These are phyloP conservation scores for Lapara coniferarum DNA, from an alignment of 2,888 invertebrate species.

Conservation along the genomic window DNA sequence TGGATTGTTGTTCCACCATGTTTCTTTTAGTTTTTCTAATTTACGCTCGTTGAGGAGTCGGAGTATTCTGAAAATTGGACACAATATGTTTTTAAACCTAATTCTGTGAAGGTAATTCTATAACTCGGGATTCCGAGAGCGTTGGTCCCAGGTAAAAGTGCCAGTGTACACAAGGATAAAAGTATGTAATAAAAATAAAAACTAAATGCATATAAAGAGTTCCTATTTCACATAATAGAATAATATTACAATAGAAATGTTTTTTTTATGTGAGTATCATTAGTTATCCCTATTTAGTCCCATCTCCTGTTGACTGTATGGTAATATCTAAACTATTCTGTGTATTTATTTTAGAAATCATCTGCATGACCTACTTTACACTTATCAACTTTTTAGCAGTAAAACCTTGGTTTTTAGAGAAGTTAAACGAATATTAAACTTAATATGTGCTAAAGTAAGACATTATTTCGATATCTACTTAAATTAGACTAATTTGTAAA, in stretches of 20 bases:
- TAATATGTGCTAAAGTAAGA: neutral
- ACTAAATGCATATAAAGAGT: too few species aligned
- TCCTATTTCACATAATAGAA: too few species aligned
- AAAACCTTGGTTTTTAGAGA: neutral
- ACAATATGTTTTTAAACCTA: neutral
- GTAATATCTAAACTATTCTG: too few species aligned
- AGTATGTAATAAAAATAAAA: too few species aligned
- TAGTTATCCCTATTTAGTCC: too few species aligned
- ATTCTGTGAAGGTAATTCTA: neutral
- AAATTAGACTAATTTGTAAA: neutral
- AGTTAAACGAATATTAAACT: neutral
- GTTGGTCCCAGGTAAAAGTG: too few species aligned
- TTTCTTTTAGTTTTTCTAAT: constrained; percentile 96
- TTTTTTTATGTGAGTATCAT: too few species aligned
- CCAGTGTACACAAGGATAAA: too few species aligned
- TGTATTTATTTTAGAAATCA: neutral
- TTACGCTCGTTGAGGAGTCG: constrained; percentile 96
- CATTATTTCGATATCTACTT: neutral
- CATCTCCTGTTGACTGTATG: too few species aligned
- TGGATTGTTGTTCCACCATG: constrained; percentile 97
- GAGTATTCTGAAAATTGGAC: constrained; percentile 87
- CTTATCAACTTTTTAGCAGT: neutral
- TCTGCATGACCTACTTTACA: neutral
- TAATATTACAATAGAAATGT: too few species aligned
- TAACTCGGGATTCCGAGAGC: too few species aligned